Evolutionary conservation across 1,140 invertebrate species (phyloP).

Genomic region (Drosophila sturtevanti): DNA sequence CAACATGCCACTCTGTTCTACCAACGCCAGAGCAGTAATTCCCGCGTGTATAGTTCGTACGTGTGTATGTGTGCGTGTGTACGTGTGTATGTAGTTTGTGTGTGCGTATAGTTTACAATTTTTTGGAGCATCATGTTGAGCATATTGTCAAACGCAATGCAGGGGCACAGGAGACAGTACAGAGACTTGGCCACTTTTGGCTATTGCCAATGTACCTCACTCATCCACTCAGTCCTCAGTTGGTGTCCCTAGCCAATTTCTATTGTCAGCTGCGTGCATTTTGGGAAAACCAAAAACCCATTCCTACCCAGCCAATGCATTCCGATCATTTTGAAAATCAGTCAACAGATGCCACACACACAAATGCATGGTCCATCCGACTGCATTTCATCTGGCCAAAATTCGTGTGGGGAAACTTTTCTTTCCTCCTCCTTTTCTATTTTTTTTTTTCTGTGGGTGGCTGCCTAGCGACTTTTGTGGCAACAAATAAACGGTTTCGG

Average conservation of each 20-base stretch:
- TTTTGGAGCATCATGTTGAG: constrained; percentile 65
- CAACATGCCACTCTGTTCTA: constrained; percentile 37
- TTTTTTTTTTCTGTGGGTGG: constrained; percentile 10
- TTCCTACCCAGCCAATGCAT: constrained; percentile 23
- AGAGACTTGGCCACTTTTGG: constrained; percentile 53
- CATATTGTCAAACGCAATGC: constrained; percentile 66
- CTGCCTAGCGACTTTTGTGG: constrained; percentile 43
- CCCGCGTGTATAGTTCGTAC: constrained; percentile 65
- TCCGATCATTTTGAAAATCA: constrained; percentile 57
- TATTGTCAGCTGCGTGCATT: constrained; percentile 62
- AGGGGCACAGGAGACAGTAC: constrained; percentile 39
- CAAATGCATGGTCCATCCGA: constrained; percentile 27
- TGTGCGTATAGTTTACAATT: constrained; percentile 55
- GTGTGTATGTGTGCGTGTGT: constrained; percentile 13
- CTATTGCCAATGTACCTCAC: constrained; percentile 48
- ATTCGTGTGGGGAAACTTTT: constrained; percentile 12
- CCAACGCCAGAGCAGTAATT: constrained; percentile 44
- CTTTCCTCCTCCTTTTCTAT: no score
- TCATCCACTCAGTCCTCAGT: constrained; percentile 23
- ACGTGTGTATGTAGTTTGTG: constrained; percentile 14
- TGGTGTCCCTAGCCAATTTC: constrained; percentile 66
- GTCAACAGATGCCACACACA: constrained; percentile 65
- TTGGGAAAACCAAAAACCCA: background rate
- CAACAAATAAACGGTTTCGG: constrained; percentile 17
- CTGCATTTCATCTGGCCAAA: constrained; percentile 44